These are phyloP conservation scores for Argyresthia goedartella DNA, from an alignment of 2,888 invertebrate genomes.

Conservation along the genomic window DNA sequence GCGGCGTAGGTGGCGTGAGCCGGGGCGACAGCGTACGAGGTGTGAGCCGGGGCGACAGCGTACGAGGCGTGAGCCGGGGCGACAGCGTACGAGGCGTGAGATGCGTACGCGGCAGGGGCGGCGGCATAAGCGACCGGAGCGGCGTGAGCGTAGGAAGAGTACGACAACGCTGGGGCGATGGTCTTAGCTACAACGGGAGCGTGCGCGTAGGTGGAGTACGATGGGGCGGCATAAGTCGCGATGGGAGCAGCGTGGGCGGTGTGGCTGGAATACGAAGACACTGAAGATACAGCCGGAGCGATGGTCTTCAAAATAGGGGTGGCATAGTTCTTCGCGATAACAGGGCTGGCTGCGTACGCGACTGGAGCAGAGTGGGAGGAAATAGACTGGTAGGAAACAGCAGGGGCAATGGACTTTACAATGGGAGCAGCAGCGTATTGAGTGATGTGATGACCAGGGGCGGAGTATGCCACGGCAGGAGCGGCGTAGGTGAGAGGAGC, in stretches of 20 bases:
- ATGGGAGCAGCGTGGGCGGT: constrained; percentile 18
- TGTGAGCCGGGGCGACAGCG: constrained; percentile 19
- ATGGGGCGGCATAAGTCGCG: constrained; percentile 30
- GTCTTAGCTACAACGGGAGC: constrained; percentile 32
- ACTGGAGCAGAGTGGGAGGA: constrained; percentile 19
- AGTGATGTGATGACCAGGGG: no score
- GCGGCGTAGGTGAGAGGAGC: constrained; percentile 26
- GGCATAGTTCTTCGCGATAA: constrained; percentile 35
- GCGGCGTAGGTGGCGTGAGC: constrained; percentile 28
- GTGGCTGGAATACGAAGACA: constrained; percentile 11
- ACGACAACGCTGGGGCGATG: constrained; percentile 40
- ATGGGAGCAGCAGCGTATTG: constrained; percentile 5
- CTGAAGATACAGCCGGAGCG: constrained; percentile 15
- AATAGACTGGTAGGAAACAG: constrained; percentile 10
- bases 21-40: constrained; percentile 32
- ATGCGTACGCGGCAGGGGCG: constrained; percentile 25
- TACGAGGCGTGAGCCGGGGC: constrained; percentile 12
- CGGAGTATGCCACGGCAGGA: constrained; percentile 21
- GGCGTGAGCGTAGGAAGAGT: constrained; percentile 21
- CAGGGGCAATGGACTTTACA: constrained; percentile 9
- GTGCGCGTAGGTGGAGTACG: constrained; percentile 27
- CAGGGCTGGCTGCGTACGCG: constrained; percentile 37
- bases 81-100: constrained; percentile 14
- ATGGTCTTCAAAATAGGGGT: constrained; percentile 21
- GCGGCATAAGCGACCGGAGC: constrained; percentile 20